phyloP scores from a whole-genome alignment of 64 coral and sea anemone species.

The Dendrophyllia cribrosa region DNA sequence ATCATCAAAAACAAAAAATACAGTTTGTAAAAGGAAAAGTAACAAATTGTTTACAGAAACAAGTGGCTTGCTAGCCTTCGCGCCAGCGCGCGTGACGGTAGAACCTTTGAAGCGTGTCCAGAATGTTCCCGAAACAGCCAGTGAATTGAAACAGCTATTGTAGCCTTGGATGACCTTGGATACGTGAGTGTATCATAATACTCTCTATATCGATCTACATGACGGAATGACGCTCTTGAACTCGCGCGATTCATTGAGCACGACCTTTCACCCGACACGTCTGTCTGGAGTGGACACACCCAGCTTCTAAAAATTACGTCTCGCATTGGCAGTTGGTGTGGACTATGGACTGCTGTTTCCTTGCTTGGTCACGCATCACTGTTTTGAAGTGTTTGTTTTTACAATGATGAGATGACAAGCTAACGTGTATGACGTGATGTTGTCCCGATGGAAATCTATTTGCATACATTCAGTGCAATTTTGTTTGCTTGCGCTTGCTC shows the following conservation, averaged over 20 bases:
- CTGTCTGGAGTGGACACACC: constrained; percentile 33
- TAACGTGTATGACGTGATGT: neutral
- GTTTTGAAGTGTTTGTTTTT: neutral
- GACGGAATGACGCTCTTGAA: neutral
- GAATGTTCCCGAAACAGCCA: constrained; percentile 14
- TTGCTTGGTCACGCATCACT: no score
- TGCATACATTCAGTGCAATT: neutral
- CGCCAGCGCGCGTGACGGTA: neutral
- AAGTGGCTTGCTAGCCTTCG: no score
- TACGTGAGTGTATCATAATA: neutral
- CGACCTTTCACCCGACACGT: constrained; percentile 5
- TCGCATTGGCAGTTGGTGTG: neutral
- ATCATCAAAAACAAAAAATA: no score
- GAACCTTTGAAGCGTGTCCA: neutral
- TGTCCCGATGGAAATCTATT: neutral
- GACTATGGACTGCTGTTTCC: neutral
- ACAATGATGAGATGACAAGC: neutral
- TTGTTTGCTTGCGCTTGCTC: neutral
- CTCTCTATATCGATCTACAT: neutral
- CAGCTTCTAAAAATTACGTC: neutral
- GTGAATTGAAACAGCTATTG: neutral
- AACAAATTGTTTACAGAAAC: neutral
- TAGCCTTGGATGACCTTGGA: neutral
- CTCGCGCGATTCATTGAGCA: neutral
- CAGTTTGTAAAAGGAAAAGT: no score